Evolutionary conservation across 2,113 vertebrate genomes (phyloP).

Genomic region (Phalacrocorax pelagicus): DNA sequence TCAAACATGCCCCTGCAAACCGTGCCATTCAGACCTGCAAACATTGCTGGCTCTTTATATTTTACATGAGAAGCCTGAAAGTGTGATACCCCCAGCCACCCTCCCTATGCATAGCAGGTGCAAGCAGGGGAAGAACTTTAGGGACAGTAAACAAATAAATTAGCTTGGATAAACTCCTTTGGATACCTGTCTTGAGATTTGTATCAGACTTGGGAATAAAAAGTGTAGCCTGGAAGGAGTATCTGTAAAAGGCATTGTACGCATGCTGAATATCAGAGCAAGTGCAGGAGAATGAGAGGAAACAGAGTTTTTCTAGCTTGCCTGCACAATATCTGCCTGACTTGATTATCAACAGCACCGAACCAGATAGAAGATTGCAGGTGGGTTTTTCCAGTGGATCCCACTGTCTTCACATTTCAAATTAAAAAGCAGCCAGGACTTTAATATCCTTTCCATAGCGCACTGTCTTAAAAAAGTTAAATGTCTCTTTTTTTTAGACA

Average conservation of each 20-base stretch:
- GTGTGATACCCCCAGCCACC: rapidly evolving
- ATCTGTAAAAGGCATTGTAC: neutral
- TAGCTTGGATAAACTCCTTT: neutral
- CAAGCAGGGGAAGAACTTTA: neutral
- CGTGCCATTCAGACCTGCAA: neutral
- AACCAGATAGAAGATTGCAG: conserved; percentile 14
- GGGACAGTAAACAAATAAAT: neutral
- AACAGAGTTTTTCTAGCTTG: neutral
- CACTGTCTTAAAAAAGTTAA: neutral
- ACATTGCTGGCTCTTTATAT: neutral
- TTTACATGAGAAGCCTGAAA: neutral
- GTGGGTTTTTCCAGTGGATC: conserved; percentile 11
- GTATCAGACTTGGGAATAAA: neutral
- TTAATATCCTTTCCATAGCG: neutral
- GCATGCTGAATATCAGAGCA: neutral
- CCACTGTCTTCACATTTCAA: neutral
- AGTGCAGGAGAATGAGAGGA: neutral
- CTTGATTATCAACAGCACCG: conserved; percentile 14
- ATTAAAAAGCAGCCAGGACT: neutral
- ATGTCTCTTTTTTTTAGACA: neutral
- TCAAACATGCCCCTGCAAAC: neutral
- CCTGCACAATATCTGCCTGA: conserved; percentile 34
- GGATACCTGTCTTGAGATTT: neutral
- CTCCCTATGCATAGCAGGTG: neutral
- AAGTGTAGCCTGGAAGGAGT: neutral